Base-by-base conservation (phyloP, 2,888 invertebrate species). In the Cantharis lateralis region DNA sequence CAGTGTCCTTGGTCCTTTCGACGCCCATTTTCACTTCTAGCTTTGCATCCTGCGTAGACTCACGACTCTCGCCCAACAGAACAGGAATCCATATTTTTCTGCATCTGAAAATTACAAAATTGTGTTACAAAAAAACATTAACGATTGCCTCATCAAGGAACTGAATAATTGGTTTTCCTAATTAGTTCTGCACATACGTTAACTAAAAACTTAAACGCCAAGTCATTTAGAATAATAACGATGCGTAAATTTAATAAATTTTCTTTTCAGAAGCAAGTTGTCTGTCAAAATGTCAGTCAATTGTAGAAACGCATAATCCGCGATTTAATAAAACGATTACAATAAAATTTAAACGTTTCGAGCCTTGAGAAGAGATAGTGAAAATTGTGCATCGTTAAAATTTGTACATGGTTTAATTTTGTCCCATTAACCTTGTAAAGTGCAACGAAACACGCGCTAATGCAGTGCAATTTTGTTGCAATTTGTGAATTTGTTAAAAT, bases 161-260 rank as follows among this genome's bases (percentile, higher is more conserved):
- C 24, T 24, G 20, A 66, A 20, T 66, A 66, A 66, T 66, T 20
- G 24, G 48, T 48, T 48, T 48, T 48, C 48, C n/a, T 20, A 66
- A 66, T 66, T 66, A 66, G 64, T 66, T 66, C 18, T 20, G 64
- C 64, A 66, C 64, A 66, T 66, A 66, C 18, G 18, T 66, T 20
- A 66, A 66, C 20, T 66, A 66, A 24, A 66, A 66, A 63, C 48
- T 48, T 48, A 66, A 66, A 66, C 20, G 18, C 20, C 64, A 66
- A 66, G 64, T 66, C 64, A 66, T 66, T 66, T 66, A 66, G 18
- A 66, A 66, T 66, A 66, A 66, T 66, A 66, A 66, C 64, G 18
- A 66, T 24, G 20, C 64, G 20, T 24, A 66, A 66, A 66, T 66
- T 48, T 66, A 66, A 20, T 66, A 15, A 66, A 66, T 24, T 66